These are phyloP conservation scores for Dinothrombium tinctorium DNA, from an alignment of 1,140 invertebrate species.

Conservation along the genomic window DNA sequence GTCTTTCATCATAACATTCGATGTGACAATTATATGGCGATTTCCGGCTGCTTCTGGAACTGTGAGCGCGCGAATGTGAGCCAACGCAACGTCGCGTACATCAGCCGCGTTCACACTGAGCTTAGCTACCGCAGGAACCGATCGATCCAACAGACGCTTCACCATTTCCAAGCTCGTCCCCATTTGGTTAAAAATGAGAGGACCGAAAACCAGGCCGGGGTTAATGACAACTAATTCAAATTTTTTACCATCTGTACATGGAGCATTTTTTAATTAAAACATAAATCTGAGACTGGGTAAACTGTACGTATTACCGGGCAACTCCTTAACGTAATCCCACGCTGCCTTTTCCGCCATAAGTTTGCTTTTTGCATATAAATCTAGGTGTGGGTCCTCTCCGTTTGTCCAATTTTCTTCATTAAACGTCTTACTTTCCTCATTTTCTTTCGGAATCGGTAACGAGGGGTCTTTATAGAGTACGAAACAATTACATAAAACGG, in stretches of 20 bases:
- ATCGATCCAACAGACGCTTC: conserved; percentile 23
- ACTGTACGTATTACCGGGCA: conserved; percentile 24
- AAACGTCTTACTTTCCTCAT: conserved; percentile 22
- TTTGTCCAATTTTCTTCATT: conserved; percentile 30
- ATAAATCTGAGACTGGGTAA: not conserved
- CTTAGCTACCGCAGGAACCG: conserved; percentile 26
- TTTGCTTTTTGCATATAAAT: conserved; percentile 27
- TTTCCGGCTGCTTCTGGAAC: conserved; percentile 25
- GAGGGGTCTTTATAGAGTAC: conserved; percentile 8
- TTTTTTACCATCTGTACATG: conserved; percentile 21
- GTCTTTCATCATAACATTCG: conserved; percentile 24
- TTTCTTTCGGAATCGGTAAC: conserved; percentile 6
- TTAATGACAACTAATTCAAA: conserved; percentile 30
- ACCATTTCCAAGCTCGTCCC: conserved; percentile 23
- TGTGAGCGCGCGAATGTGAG: conserved; percentile 29
- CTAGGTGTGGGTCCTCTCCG: conserved; percentile 18
- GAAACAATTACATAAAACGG: not conserved
- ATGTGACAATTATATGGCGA: conserved; percentile 21
- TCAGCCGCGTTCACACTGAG: conserved; percentile 27
- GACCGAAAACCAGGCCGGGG: conserved; percentile 29
- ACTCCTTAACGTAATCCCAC: conserved; percentile 29
- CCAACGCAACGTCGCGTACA: conserved; percentile 30
- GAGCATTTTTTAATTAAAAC: conserved; percentile 2
- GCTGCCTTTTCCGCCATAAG: conserved; percentile 30
- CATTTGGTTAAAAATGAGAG: conserved; percentile 23